Conservation (phyloP, 2,888 invertebrate species). For the Craniophora ligustri region DNA sequence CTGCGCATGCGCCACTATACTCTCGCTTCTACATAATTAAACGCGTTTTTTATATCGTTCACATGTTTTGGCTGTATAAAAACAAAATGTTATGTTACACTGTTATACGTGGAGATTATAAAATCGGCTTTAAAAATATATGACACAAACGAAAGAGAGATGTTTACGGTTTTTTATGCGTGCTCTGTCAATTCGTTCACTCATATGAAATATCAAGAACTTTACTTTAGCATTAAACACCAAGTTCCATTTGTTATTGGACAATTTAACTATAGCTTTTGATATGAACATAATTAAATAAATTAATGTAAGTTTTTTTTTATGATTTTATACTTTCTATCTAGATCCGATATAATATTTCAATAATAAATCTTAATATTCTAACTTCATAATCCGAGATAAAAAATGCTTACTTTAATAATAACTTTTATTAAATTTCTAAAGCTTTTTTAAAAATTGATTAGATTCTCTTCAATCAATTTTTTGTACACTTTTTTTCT, state of each 20-base stretch:
- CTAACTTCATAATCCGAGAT: not conserved
- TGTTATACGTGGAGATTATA: not conserved
- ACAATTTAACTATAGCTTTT: no score
- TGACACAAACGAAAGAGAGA: slow-evolving; percentile 5
- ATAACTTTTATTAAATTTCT: not conserved
- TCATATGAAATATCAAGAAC: slow-evolving; percentile 10
- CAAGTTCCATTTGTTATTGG: no score
- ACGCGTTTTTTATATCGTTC: slow-evolving; percentile 4
- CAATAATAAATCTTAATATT: slow-evolving; percentile 7
- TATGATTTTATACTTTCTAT: slow-evolving; percentile 1
- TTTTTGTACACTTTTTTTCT: slow-evolving; percentile 6
- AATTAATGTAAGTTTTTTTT: not conserved
- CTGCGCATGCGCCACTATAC: slow-evolving; percentile 19
- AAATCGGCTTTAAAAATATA: not conserved
- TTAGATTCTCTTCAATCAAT: slow-evolving; percentile 8
- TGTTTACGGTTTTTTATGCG: slow-evolving; percentile 7
- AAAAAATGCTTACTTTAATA: no score
- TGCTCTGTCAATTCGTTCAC: slow-evolving; percentile 26
- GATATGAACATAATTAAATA: not conserved
- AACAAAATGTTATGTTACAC: not conserved
- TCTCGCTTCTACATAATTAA: slow-evolving; percentile 32
- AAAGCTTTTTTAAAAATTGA: not conserved
- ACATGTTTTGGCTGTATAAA: slow-evolving; percentile 4
- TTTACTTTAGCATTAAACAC: not conserved
- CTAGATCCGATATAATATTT: not conserved